phyloP scores from a whole-genome alignment of 2,888 invertebrate genomes.

The Limnephilus auricula region DNA sequence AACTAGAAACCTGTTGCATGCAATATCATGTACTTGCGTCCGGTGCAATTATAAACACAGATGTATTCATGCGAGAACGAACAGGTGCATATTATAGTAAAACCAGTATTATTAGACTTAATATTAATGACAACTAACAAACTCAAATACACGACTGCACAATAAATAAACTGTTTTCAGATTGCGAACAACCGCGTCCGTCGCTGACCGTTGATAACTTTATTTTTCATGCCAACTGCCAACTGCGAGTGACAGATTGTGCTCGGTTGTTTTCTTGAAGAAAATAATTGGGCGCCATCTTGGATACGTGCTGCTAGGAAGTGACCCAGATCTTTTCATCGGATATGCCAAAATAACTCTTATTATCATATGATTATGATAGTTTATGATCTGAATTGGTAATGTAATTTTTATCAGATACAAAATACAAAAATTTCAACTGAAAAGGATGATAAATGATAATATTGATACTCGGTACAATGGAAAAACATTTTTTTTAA shows the following conservation, averaged over 20 bases:
- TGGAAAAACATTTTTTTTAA: not conserved
- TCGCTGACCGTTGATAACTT: not conserved
- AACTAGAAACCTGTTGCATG: conserved; percentile 49
- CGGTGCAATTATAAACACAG: conserved; percentile 49
- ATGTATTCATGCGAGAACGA: conserved; percentile 29
- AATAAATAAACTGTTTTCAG: not conserved
- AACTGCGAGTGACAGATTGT: conserved; percentile 3
- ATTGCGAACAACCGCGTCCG: not conserved
- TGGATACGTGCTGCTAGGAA: not conserved
- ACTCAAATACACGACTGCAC: not conserved
- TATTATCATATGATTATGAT: not conserved
- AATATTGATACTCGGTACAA: no score
- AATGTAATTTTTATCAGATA: not conserved
- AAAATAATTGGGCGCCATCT: not conserved
- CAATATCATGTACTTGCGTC: conserved; percentile 36
- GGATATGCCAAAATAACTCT: not conserved
- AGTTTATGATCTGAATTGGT: not conserved
- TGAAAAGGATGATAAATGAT: not conserved
- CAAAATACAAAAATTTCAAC: not conserved
- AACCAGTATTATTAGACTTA: not conserved
- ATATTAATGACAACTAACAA: not conserved
- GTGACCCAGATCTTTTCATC: not conserved
- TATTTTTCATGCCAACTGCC: not conserved
- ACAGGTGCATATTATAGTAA: conserved; percentile 2
- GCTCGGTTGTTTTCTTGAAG: not conserved